These are phyloP conservation scores for Leptobrachium ailaonicum DNA, from an alignment of 2,113 vertebrate genomes.

Conservation along the genomic window DNA sequence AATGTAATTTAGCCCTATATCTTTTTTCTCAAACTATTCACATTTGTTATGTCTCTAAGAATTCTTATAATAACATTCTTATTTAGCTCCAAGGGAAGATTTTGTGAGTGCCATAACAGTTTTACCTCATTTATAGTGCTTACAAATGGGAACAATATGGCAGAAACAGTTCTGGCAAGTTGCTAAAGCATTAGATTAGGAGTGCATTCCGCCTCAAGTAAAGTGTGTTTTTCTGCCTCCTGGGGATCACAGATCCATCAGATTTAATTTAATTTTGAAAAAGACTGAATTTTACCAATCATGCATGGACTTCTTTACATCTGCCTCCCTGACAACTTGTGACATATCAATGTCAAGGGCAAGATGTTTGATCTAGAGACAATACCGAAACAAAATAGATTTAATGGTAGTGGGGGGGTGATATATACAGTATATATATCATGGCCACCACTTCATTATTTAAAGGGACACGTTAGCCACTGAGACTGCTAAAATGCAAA, in stretches of 20 bases:
- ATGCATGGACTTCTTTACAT: constrained; percentile 56
- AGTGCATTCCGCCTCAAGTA: constrained; percentile 52
- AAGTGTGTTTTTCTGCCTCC: constrained; percentile 56
- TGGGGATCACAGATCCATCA: constrained; percentile 54
- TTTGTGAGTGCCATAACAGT: constrained; percentile 29
- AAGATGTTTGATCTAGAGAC: constrained; percentile 1
- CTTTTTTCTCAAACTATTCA: constrained; percentile 34
- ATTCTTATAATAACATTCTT: constrained; percentile 45
- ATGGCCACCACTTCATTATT: too few relatives aligned
- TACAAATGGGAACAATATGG: constrained; percentile 58
- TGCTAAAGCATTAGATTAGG: constrained; percentile 56
- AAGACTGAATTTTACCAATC: constrained; percentile 59
- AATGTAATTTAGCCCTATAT: too few relatives aligned
- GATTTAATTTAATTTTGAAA: constrained; percentile 63
- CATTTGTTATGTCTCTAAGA: constrained; percentile 31
- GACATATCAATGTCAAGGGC: constrained; percentile 52
- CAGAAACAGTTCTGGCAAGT: constrained; percentile 56
- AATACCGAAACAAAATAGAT: background rate
- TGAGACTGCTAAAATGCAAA: too few relatives aligned
- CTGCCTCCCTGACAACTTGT: constrained; percentile 57
- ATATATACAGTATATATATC: too few relatives aligned
- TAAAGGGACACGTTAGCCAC: too few relatives aligned
- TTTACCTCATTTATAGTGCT: constrained; percentile 51
- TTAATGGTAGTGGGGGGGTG: too few relatives aligned
- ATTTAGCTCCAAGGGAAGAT: constrained; percentile 45